These are phyloP conservation scores for Opisthograptis luteolata DNA, from an alignment of 2,888 invertebrate species.

Conservation along the genomic window DNA sequence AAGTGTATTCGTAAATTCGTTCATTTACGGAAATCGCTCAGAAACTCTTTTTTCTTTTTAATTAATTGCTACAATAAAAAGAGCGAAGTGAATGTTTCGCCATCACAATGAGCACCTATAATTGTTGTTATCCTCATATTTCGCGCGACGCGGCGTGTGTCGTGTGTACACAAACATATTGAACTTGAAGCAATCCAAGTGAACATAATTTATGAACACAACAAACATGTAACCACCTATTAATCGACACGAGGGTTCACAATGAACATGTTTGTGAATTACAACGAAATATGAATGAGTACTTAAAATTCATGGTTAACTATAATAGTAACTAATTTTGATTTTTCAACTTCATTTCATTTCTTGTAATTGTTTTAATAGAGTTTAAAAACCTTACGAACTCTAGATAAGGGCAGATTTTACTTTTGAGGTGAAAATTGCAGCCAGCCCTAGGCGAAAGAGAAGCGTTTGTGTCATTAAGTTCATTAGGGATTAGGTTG, in stretches of 20 bases:
- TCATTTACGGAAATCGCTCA: conserved; percentile 2
- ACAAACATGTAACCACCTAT: not conserved
- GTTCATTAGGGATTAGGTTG: conserved; percentile 11
- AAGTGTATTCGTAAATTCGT: not conserved
- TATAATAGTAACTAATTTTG: no score
- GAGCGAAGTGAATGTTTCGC: no score
- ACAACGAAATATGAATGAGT: no score
- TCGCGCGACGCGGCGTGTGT: no score
- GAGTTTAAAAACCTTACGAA: no score
- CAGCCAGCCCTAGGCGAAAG: not conserved
- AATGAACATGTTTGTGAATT: no score
- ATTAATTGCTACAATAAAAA: not conserved
- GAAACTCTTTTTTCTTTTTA: not conserved
- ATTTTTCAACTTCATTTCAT: no score
- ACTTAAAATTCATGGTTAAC: no score
- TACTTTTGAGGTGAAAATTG: not conserved
- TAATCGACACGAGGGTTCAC: not conserved
- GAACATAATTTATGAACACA: not conserved
- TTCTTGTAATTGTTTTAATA: no score
- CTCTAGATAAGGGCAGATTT: not conserved
- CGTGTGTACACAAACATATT: no score
- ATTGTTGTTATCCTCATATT: no score
- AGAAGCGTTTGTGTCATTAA: not conserved
- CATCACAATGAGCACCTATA: no score
- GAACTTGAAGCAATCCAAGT: not conserved